Evolutionary conservation across 2,113 vertebrate species (phyloP).

Genomic region (Oceanites oceanicus): DNA sequence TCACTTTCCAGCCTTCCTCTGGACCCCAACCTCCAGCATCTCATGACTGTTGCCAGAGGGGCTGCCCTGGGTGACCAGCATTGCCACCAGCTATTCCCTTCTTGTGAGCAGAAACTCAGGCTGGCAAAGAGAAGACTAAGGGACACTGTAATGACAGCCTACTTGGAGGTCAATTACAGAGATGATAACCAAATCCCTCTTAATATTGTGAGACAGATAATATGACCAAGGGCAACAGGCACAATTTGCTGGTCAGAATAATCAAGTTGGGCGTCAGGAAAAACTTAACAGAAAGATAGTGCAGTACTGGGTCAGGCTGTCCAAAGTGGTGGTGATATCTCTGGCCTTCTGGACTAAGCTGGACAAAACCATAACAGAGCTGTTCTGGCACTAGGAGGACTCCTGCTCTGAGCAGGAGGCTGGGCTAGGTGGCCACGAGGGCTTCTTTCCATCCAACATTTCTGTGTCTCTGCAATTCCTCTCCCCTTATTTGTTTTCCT

Average conservation of each 20-base stretch:
- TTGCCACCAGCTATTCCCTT: neutral
- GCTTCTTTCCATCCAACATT: neutral
- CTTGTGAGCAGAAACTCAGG: neutral
- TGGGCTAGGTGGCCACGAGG: neutral
- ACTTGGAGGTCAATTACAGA: neutral
- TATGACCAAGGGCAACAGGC: neutral
- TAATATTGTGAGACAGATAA: neutral
- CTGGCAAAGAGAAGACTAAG: neutral
- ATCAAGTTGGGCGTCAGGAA: neutral
- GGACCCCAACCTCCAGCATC: neutral
- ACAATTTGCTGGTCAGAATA: neutral
- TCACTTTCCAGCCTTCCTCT: neutral
- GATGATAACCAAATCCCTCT: neutral
- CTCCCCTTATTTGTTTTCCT: neutral
- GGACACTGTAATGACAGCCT: neutral
- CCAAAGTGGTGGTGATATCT: neutral
- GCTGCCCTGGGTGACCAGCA: neutral
- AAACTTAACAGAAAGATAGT: neutral
- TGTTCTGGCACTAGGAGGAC: neutral
- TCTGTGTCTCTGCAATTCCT: neutral
- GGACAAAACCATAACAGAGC: neutral
- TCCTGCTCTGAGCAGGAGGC: neutral
- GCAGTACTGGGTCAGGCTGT: neutral
- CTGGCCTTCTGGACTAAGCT: neutral
- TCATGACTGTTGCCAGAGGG: neutral